Evolutionary conservation across 2,797 vertebrate genomes (phyloP).

Genomic region (Columba guinea): DNA sequence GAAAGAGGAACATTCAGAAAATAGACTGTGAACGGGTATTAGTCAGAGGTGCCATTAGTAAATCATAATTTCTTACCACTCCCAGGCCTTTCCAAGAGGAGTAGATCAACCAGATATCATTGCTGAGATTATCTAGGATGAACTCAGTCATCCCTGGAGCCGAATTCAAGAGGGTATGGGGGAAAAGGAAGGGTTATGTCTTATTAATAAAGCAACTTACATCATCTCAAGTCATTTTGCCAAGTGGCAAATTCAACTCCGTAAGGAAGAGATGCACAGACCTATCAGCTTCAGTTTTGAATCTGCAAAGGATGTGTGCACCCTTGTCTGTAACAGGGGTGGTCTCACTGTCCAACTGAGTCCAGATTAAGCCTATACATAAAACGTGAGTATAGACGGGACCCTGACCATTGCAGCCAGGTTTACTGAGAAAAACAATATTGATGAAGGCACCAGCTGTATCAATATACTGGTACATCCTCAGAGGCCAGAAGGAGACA

Average conservation of each 20-base stretch:
- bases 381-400: not conserved
- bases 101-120: not conserved
- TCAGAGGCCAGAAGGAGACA: not conserved
- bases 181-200: not conserved
- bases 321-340: not conserved
- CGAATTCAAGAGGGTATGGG: not conserved
- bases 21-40: not conserved
- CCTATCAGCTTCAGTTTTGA: not conserved
- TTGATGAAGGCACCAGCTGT: not conserved
- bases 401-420: not conserved
- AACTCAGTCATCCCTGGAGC: not conserved
- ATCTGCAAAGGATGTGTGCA: not conserved
- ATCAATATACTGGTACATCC: not conserved
- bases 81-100: not conserved
- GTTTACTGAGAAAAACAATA: not conserved
- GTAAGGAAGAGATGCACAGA: not conserved
- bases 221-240: not conserved
- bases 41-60: not conserved
- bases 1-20: not conserved
- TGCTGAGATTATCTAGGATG: constrained; percentile 26
- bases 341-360: not conserved
- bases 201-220: not conserved
- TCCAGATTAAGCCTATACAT: not conserved
- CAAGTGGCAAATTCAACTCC: not conserved
- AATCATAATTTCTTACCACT: not conserved